Evolutionary conservation across 2,888 invertebrate genomes (phyloP).

Genomic region (Polydesmus complanatus): DNA sequence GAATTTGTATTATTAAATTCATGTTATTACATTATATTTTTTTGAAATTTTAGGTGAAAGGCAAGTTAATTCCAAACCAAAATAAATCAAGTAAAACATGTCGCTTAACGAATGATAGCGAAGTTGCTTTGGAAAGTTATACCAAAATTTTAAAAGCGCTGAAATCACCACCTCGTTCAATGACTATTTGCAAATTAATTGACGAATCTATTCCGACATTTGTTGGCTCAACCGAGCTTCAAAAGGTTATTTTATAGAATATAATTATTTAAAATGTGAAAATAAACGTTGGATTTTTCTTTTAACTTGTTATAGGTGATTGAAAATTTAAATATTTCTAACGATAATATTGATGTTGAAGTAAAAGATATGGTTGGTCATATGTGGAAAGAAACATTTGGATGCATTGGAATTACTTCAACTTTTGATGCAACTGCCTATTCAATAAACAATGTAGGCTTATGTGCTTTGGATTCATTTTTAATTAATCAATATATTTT

Average conservation of each 20-base stretch:
- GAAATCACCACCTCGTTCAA: constrained; percentile 7
- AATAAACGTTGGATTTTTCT: neutral
- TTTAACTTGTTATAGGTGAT: neutral
- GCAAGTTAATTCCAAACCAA: neutral
- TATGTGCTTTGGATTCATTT: neutral
- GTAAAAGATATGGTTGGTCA: constrained; percentile 6
- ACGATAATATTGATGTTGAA: neutral
- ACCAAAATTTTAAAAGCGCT: neutral
- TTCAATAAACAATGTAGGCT: neutral
- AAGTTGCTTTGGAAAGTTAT: constrained; percentile 3
- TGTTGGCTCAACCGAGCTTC: constrained; percentile 9
- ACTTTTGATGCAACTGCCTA: neutral
- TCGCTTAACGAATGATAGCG: constrained; percentile 3
- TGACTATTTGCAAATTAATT: neutral
- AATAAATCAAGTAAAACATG: constrained; percentile 1
- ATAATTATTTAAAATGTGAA: neutral
- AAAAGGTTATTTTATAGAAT: neutral
- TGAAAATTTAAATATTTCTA: neutral
- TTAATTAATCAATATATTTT: neutral
- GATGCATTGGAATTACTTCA: neutral
- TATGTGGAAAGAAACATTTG: constrained; percentile 7
- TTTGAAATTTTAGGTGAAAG: neutral
- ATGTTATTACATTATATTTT: neutral
- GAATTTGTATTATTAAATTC: neutral
- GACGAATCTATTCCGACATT: neutral